Percentiles rank a stretch among this genome's conserved stretches.
Evolutionary conservation across 2,888 invertebrate genomes (phyloP).

Genomic region (Dugesia japonica): DNA sequence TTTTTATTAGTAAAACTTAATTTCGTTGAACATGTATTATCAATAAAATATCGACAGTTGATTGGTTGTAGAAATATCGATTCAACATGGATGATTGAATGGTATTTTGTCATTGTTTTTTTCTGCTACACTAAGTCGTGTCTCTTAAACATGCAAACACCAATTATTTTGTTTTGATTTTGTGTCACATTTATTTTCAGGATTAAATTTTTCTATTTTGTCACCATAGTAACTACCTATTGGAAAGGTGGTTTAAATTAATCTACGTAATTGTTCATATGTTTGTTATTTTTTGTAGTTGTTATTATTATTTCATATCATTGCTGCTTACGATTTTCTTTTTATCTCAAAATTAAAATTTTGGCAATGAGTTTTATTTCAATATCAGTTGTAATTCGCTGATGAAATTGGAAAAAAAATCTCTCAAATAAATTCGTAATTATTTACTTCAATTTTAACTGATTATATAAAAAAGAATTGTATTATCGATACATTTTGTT

Average conservation of each 20-base stretch:
- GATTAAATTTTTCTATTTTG: neutral
- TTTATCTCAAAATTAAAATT: neutral
- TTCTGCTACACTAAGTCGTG: neutral
- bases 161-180: conserved; percentile 20
- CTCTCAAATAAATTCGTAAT: too few relatives aligned
- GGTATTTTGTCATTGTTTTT: neutral
- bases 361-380: neutral
- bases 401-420: neutral
- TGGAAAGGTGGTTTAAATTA: conserved; percentile 7
- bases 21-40: neutral
- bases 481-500: too few relatives aligned
- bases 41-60: neutral
- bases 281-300: neutral
- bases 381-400: neutral
- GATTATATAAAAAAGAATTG: too few relatives aligned
- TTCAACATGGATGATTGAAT: conserved; percentile 13
- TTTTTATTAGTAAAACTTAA: too few relatives aligned
- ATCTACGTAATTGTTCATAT: conserved; percentile 5
- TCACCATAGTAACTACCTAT: neutral
- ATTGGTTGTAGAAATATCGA: neutral
- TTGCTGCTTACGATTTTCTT: neutral
- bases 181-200: neutral
- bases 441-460: too few relatives aligned
- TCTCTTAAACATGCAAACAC: conserved; percentile 4
- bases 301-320: neutral